Base-by-base conservation (phyloP, 92 coral and sea anemone species). In the Epizoanthus rinbou region DNA sequence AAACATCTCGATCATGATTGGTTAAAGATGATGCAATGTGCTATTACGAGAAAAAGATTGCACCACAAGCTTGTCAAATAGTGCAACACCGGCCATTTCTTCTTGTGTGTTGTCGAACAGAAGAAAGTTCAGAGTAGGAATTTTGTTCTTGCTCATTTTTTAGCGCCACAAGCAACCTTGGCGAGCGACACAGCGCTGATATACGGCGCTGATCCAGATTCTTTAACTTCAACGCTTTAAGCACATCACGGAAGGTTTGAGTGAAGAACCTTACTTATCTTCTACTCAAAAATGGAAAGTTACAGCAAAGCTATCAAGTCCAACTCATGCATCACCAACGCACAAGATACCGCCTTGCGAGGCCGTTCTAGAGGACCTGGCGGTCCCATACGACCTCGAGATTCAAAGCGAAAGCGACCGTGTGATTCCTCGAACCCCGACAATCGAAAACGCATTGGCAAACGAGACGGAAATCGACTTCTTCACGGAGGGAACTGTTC, bases 61-160 rank as follows among this genome's bases (percentile, higher is more conserved):
- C 97, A 93, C 97, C 97, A 93, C 97, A 91, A 88, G 9, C 54
- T 9, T 50, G 65, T 79, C 84, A 93, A 93, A 91, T 88, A 93
- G 75, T 87, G 97, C 86, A 86, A 91, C 74, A 64, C 9, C 13
- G 0, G 64, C 1, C 0, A 31, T 58, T 45, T 37, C 47, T 21
- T 15, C n/a, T n/a, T 53, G 81, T 76, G 75, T 66, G 41, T 3
- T 59, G 24, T 50, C 35, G 79, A 37, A 11, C 37, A 23, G 69
- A 25, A 9, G 22, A 41, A 62, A 59, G 47, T 74, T 80, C 25
- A 37, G 83, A 33, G 47, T 5, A 41, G 10, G 65, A 25, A 16
- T 64, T 59, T 19, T n/a, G 23, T 74, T 74, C 9, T 25, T 31
- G 37, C 70, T 67, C 63, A 19, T n/a, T 73, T 21, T 8, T 62